Conservation (phyloP, 2,113 vertebrate genomes). For the Corythornis cristatus region DNA sequence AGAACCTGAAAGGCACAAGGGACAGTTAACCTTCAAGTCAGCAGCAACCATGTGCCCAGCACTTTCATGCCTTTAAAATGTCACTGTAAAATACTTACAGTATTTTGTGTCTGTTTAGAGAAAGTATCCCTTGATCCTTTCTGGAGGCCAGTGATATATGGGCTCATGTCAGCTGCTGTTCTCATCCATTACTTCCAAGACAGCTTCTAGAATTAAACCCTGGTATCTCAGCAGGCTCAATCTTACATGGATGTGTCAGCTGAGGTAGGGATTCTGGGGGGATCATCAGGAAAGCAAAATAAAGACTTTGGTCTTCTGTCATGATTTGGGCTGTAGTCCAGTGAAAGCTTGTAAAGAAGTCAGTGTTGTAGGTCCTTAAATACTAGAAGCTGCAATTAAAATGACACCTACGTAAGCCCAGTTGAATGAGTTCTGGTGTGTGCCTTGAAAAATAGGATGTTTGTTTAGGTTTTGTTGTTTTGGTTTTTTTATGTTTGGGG, state of each 20-base stretch:
- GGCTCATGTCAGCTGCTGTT: constrained; percentile 24
- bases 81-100: background rate
- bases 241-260: background rate
- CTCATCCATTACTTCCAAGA: background rate
- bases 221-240: background rate
- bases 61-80: background rate
- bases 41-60: background rate
- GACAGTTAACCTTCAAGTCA: background rate
- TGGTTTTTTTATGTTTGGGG: background rate
- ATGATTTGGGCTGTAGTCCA: background rate
- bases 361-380: background rate
- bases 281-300: background rate
- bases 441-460: background rate
- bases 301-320: background rate
- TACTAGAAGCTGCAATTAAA: background rate
- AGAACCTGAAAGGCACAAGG: background rate
- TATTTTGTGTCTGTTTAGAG: background rate
- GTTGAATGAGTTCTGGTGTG: background rate
- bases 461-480: rapidly evolving
- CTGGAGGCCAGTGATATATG: constrained; percentile 11
- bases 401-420: background rate
- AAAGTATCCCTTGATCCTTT: constrained; percentile 23
- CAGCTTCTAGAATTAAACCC: background rate
- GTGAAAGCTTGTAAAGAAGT: background rate
- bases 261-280: background rate